Evolutionary conservation across 2,888 invertebrate genomes (phyloP), one percentile per base, ranked within the genome.

Genomic region (Calameuta pallipes): DNA sequence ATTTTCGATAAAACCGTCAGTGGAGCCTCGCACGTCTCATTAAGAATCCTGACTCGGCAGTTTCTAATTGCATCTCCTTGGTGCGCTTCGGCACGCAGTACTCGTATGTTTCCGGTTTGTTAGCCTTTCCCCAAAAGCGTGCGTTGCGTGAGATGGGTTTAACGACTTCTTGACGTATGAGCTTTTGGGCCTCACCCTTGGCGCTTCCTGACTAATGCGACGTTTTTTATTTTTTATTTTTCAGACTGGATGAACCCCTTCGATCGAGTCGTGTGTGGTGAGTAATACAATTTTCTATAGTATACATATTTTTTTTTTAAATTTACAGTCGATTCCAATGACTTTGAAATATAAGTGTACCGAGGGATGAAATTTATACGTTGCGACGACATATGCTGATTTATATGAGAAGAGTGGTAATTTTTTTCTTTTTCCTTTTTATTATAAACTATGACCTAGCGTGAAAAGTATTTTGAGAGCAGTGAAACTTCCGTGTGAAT

Each of bases 161-260:
- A 78, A 75, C 74, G 75, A 69, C 13, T 15, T n/a, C 36, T 35
- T 15, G 71, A 41, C 75, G 70, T n/a, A 36, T 13, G 31, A 70
- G 11, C 70, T 56, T 37, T 69, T 31, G 74, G 9, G n/a, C 35
- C 69, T 69, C 36, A 56, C 56, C 69, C 74, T 77, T 77, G 73
- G 37, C 15, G 30, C 69, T 74, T 77, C 36, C 23, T n/a, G 37
- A 74, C 73, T 30, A 34, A 73, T 76, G 71, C 34, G 37, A 34
- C 11, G 33, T 34, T n/a, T 6, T 75, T 4, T 15, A 34, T 79
- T 76, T 84, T 87, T 93, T 93, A 92, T 93, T 93, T 96, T 95
- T 92, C 95, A 97, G 97, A 97, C 94, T 97, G 97, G 97, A 97
- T 97, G 96, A 97, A 96, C 94, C 97, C 97, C 92, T 97, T 97